phyloP scores from a whole-genome alignment of 1,140 invertebrate species.

The Cyclina sinensis region DNA sequence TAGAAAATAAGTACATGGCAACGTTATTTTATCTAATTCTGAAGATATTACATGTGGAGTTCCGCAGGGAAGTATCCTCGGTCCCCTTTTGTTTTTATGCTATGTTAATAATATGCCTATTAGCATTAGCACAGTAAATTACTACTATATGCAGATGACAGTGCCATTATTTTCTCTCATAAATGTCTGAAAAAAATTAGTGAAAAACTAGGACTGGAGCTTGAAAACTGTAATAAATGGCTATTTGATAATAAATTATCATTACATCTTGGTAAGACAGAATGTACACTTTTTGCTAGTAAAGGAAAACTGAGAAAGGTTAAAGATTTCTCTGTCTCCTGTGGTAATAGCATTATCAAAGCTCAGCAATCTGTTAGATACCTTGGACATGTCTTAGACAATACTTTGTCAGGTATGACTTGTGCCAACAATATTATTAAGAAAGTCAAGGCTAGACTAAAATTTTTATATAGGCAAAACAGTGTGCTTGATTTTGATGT shows the following conservation, averaged over 20 bases:
- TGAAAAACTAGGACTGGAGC: slow-evolving; percentile 1
- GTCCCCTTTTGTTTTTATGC: slow-evolving; percentile 1
- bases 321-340: background rate
- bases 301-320: background rate
- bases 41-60: slow-evolving; percentile 1
- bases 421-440: background rate
- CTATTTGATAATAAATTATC: background rate
- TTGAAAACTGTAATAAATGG: background rate
- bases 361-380: background rate
- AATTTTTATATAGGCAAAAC: background rate
- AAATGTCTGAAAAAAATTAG: slow-evolving; percentile 12
- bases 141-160: slow-evolving; percentile 26
- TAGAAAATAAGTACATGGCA: background rate
- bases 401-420: background rate
- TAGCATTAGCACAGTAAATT: slow-evolving; percentile 7
- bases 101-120: slow-evolving; percentile 32
- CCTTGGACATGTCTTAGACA: background rate
- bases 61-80: slow-evolving; percentile 37
- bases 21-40: background rate
- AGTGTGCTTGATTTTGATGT: background rate
- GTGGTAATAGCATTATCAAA: background rate
- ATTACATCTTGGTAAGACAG: slow-evolving; percentile 36
- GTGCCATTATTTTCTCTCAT: slow-evolving; percentile 10
- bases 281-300: background rate
- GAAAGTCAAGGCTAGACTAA: too few relatives aligned